Evolutionary conservation across 1,140 invertebrate species (phyloP).

Genomic region (Hylaeus volcanicus): DNA sequence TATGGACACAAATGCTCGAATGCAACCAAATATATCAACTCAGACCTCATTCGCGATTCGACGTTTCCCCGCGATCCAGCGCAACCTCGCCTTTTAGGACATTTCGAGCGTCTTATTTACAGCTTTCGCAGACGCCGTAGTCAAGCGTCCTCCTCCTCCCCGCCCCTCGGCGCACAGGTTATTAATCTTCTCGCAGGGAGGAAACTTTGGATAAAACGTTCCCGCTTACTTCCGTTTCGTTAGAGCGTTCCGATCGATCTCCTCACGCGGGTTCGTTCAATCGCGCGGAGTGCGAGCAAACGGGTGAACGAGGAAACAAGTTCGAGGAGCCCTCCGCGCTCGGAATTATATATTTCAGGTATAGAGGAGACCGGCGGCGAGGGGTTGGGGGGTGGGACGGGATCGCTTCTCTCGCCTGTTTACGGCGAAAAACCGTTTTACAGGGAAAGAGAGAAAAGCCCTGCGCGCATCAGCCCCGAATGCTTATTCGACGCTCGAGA

Average conservation of each 20-base stretch:
- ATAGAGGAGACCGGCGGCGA: not conserved
- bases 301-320: not conserved
- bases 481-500: conserved; percentile 21
- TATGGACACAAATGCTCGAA: no score
- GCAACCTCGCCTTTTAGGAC: not conserved
- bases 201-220: conserved; percentile 29
- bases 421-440: conserved; percentile 17
- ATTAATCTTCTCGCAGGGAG: conserved; percentile 18
- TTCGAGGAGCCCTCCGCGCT: not conserved
- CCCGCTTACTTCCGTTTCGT: conserved; percentile 23
- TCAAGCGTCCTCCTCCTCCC: not conserved
- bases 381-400: no score
- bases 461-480: not conserved
- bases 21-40: no score
- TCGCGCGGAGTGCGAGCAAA: not conserved
- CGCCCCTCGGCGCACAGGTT: not conserved
- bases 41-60: no score
- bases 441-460: conserved; percentile 5
- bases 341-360: conserved; percentile 16
- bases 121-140: no score
- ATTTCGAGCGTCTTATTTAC: not conserved
- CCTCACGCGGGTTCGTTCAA: not conserved
- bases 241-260: conserved; percentile 14
- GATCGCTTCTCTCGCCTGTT: conserved; percentile 2
- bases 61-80: no score